phyloP scores from a whole-genome alignment of 1,140 invertebrate genomes.

The Apis cerana region DNA sequence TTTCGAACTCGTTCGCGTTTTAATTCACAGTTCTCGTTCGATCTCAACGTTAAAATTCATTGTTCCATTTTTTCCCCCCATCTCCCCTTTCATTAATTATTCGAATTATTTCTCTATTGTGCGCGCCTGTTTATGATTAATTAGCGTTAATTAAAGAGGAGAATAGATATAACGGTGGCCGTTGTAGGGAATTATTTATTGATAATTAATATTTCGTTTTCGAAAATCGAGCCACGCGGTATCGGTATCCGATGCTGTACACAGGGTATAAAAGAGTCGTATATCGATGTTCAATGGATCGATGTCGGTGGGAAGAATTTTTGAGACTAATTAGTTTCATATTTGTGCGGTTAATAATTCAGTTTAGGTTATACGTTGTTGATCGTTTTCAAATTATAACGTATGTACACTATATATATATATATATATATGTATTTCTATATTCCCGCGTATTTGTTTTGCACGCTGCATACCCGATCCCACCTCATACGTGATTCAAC shows the following conservation, averaged over 20 bases:
- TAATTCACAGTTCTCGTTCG: too few species aligned
- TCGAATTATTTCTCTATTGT: background rate
- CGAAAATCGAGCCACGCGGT: too few species aligned
- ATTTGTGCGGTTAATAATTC: background rate
- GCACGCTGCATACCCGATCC: too few species aligned
- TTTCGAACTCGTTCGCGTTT: background rate
- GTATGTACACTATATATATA: too few species aligned
- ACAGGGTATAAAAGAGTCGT: too few species aligned
- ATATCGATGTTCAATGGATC: background rate
- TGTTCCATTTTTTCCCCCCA: background rate
- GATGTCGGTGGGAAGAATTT: background rate
- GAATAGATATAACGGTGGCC: background rate
- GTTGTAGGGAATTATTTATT: background rate
- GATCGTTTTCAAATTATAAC: background rate
- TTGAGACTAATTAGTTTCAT: background rate
- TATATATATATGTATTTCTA: too few species aligned
- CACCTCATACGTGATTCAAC: too few species aligned
- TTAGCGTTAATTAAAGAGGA: background rate
- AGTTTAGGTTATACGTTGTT: background rate
- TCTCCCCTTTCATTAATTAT: background rate
- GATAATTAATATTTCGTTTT: slow-evolving; percentile 8
- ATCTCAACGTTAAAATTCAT: background rate
- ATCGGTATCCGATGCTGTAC: background rate
- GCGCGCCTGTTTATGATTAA: background rate
- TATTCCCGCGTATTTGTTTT: too few species aligned